phyloP scores from a whole-genome alignment of 2,888 invertebrate genomes.

The Mallateleia sp. region DNA sequence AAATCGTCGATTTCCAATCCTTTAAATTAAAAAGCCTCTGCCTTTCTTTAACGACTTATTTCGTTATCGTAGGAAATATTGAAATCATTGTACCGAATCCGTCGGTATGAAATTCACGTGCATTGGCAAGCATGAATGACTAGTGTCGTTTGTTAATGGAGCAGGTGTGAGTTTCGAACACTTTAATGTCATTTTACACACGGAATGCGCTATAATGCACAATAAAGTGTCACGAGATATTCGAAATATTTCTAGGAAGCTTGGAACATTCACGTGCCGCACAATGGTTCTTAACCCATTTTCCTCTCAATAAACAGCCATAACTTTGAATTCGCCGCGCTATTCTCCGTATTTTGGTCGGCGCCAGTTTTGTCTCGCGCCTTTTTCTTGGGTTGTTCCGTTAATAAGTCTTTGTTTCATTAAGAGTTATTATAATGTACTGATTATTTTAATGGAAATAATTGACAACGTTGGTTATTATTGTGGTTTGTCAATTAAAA shows the following conservation, averaged over 20 bases:
- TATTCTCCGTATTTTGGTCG: not conserved
- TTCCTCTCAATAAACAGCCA: constrained; percentile 5
- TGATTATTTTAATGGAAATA: too few relatives aligned
- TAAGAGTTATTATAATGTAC: too few relatives aligned
- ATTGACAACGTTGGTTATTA: too few relatives aligned
- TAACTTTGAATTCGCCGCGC: constrained; percentile 22
- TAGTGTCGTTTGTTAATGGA: constrained; percentile 5
- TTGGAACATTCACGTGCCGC: not conserved
- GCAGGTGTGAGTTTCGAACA: constrained; percentile 1
- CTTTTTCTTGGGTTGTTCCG: not conserved
- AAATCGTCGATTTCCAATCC: too few relatives aligned
- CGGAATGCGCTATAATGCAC: not conserved
- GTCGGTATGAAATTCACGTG: not conserved
- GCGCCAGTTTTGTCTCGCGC: not conserved
- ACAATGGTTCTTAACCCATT: constrained; percentile 7
- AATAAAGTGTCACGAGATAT: not conserved
- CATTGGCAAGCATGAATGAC: not conserved
- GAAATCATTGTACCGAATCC: not conserved
- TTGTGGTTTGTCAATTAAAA: too few relatives aligned
- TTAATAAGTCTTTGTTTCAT: too few relatives aligned
- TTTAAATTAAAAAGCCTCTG: too few relatives aligned
- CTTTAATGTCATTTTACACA: constrained; percentile 13
- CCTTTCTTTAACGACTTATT: not conserved
- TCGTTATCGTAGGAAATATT: not conserved
- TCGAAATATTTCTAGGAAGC: not conserved